Evolutionary conservation across 1,140 invertebrate species (phyloP).

Genomic region (Drosophila lacertosa): DNA sequence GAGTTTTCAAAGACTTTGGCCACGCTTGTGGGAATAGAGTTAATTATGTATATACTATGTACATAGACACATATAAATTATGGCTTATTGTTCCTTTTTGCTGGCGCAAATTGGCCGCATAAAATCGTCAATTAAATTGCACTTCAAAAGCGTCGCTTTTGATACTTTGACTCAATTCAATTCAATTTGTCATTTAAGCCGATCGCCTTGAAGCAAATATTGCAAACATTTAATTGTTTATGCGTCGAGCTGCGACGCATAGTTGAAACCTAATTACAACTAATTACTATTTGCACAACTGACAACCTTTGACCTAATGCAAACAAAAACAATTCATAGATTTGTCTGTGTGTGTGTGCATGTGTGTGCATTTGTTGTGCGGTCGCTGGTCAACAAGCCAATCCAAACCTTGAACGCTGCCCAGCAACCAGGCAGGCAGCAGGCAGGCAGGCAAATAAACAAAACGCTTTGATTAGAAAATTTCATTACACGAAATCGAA

Average conservation of each 20-base stretch:
- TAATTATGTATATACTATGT: slow-evolving; percentile 58
- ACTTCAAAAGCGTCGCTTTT: slow-evolving; percentile 30
- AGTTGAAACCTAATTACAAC: slow-evolving; percentile 79
- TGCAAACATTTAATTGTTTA: slow-evolving; percentile 36
- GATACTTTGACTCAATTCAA: slow-evolving; percentile 19
- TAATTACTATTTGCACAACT: slow-evolving; percentile 82
- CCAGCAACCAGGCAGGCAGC: slow-evolving; percentile 31
- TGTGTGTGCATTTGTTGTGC: slow-evolving; percentile 26
- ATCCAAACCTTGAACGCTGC: slow-evolving; percentile 38
- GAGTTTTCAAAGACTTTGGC: slow-evolving; percentile 79
- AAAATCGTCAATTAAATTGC: slow-evolving; percentile 62
- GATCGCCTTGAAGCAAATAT: slow-evolving; percentile 22
- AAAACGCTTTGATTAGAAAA: slow-evolving; percentile 83
- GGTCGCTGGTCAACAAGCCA: slow-evolving; percentile 69
- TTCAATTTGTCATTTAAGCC: slow-evolving; percentile 19
- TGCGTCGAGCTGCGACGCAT: slow-evolving; percentile 36
- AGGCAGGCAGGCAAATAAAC: slow-evolving; percentile 68
- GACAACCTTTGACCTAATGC: slow-evolving; percentile 80
- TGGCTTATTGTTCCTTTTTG: slow-evolving; percentile 60
- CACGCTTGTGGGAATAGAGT: slow-evolving; percentile 63
- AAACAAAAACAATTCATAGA: slow-evolving; percentile 53
- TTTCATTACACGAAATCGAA: slow-evolving; percentile 81
- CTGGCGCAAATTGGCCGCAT: slow-evolving; percentile 56
- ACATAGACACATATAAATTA: slow-evolving; percentile 56
- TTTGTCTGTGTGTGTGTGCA: slow-evolving; percentile 7